Evolutionary conservation across 2,888 invertebrate genomes (phyloP), one percentile per base, ranked within the genome.

Genomic region (Lamellibrachia satsuma): DNA sequence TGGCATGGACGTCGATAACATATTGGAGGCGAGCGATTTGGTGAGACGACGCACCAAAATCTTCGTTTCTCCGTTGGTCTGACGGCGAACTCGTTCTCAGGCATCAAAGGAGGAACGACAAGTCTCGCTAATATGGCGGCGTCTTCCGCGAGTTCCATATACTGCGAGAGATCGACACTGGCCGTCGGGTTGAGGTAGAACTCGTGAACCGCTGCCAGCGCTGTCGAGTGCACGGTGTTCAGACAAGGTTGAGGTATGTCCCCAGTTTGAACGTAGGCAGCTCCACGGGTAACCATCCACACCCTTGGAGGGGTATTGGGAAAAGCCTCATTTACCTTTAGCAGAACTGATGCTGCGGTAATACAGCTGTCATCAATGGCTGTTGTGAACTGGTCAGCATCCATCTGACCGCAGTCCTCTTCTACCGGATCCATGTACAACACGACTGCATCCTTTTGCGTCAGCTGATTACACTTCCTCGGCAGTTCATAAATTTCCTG

Each of bases 331-430:
- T 75, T 75, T 4, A 75, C 3, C 22, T 75, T 75, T 4, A 75
- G 3, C 2, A 75, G 75, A 11, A 75, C 22, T 75, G 75, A n/a
- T n/a, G 75, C 75, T 0, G 75, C 75, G 75, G 75, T 75, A 22
- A 75, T 6, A 75, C 75, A 75, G 22, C 75, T 75, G 75, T 75
- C 22, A n/a, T 75, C 75, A 6, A 75, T 75, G 22, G 75, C 75
- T 22, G 75, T 75, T 22, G 22, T 75, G 75, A 75, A 75, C 75
- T 22, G 22, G 3, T 15, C 75, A 15, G 75, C n/a, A n/a, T 75
- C 75, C 75, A 75, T 75, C 75, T 75, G 75, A 75, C 75, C 75
- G 75, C 75, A 75, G 75, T 75, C 75, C 22, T 75, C 75, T 75
- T 75, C 75, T 22, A n/a, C n/a, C 11, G 4, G 75, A 22, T 75